These are phyloP conservation scores for Leptinotarsa undecemlineata DNA, from an alignment of 1,140 invertebrate genomes.

Conservation along the genomic window DNA sequence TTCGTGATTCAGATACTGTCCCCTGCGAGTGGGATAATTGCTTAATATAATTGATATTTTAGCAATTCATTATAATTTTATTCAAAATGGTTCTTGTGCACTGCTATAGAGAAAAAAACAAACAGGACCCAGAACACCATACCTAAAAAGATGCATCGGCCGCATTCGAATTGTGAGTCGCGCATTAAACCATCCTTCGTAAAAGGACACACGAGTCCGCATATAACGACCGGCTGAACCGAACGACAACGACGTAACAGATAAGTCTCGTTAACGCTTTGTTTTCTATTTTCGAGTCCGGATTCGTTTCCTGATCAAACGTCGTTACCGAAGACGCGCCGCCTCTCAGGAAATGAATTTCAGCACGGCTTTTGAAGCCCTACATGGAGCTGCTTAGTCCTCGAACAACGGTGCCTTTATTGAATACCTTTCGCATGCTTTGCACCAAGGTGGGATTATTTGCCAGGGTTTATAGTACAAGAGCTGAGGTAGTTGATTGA, in stretches of 20 bases:
- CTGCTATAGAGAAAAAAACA: too few relatives aligned
- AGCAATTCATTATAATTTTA: too few relatives aligned
- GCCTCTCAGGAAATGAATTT: conserved; percentile 50
- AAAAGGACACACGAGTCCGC: neutral
- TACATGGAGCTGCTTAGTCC: neutral
- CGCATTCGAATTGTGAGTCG: neutral
- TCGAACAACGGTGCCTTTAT: neutral
- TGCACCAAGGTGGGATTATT: neutral
- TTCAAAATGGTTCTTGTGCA: too few relatives aligned
- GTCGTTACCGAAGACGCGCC: conserved; percentile 45
- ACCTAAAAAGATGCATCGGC: neutral
- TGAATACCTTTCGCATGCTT: neutral
- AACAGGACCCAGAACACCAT: neutral
- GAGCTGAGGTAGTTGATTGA: too few relatives aligned
- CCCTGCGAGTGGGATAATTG: too few relatives aligned
- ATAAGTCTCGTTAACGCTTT: conserved; percentile 41
- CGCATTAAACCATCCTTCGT: neutral
- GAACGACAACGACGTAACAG: conserved; percentile 21
- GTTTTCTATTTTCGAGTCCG: conserved; percentile 49
- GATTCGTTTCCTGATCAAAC: conserved; percentile 46
- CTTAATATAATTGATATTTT: too few relatives aligned
- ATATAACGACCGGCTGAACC: neutral
- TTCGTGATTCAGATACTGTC: too few relatives aligned
- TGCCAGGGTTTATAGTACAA: too few relatives aligned
- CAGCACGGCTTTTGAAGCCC: conserved; percentile 37